Base-by-base conservation (phyloP, 2,797 vertebrate species). In the Danio kyathit region DNA sequence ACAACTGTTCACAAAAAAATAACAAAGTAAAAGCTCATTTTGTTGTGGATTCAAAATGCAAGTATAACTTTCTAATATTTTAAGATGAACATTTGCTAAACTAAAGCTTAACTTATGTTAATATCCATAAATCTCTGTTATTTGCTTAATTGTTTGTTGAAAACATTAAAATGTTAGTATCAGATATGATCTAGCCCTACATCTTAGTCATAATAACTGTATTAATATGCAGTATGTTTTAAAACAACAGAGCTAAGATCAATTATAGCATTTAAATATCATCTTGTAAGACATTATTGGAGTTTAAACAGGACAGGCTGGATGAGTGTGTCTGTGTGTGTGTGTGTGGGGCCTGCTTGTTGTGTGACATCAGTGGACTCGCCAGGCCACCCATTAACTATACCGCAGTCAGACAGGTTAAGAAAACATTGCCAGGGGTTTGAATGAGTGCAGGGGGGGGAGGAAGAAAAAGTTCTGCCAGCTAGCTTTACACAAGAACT, bases 401-500 rank as follows among this genome's bases (percentile, higher is more conserved):
- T 61, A 80, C 88, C 72, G 74, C 80, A 90, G 92, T 92, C 91
- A 93, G 89, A 90, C 86, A 87, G 86, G 84, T 84, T 87, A 90
- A 91, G 86, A 90, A 92, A 92, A 91, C 90, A 92, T 14, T 84
- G 82, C 81, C 87, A 87, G 90, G 77, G 89, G 85, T 91, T 92
- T 91, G 91, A 93, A 93, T 73, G 92, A 89, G 88, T 88, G 81
- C 51, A 51, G 61, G 48, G 79, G 73, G 48, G 72, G 70, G 69
- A 66, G 64, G 72, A 84, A 54, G 51, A 80, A 80, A 84, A 84
- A 54, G 57, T 83, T 85, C 71, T 83, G 90, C 90, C 90, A 92
- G 93, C 88, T 92, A 85, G 89, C 92, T 95, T 95, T 93, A 93
- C 85, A 85, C 90, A 94, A 94, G 91, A 93, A 90, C 91, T 93